Evolutionary conservation across 2,113 vertebrate species (phyloP).

Genomic region (Seriola quinqueradiata): DNA sequence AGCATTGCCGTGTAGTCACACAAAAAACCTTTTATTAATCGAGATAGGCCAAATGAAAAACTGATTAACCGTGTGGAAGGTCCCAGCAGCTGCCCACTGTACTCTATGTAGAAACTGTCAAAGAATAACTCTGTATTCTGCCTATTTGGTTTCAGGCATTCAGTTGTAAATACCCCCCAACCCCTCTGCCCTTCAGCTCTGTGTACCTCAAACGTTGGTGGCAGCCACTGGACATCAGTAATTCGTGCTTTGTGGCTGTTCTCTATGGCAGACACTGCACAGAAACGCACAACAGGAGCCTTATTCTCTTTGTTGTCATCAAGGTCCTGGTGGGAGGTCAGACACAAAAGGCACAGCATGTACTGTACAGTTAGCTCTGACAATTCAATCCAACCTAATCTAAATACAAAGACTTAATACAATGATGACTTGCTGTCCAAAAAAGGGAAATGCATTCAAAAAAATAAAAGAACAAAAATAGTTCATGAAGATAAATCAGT

Average conservation of each 20-base stretch:
- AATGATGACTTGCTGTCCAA: not conserved
- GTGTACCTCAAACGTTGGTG: conserved; percentile 87
- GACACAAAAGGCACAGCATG: conserved; percentile 54
- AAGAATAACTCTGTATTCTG: not conserved
- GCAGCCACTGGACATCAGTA: conserved; percentile 93
- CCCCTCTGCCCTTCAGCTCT: conserved; percentile 16
- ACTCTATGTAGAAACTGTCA: not conserved
- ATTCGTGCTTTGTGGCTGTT: conserved; percentile 86
- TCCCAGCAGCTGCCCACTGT: not conserved
- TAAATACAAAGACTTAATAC: conserved; percentile 5
- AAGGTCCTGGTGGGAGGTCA: conserved; percentile 68
- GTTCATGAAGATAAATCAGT: not conserved
- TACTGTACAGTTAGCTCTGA: conserved; percentile 38
- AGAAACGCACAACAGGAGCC: conserved; percentile 80
- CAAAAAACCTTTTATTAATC: conserved; percentile 25
- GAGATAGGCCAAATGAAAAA: conserved; percentile 12
- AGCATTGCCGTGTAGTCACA: not conserved
- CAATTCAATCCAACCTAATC: conserved; percentile 7
- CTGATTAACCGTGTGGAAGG: not conserved
- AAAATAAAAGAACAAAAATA: not conserved
- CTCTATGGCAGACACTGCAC: conserved; percentile 86
- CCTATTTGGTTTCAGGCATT: not conserved
- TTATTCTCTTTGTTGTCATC: conserved; percentile 69
- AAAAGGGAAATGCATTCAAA: not conserved
- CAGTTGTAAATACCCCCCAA: not conserved